Evolutionary conservation across 2,797 vertebrate genomes (phyloP).

Genomic region (Oreonectes daqikongensis): DNA sequence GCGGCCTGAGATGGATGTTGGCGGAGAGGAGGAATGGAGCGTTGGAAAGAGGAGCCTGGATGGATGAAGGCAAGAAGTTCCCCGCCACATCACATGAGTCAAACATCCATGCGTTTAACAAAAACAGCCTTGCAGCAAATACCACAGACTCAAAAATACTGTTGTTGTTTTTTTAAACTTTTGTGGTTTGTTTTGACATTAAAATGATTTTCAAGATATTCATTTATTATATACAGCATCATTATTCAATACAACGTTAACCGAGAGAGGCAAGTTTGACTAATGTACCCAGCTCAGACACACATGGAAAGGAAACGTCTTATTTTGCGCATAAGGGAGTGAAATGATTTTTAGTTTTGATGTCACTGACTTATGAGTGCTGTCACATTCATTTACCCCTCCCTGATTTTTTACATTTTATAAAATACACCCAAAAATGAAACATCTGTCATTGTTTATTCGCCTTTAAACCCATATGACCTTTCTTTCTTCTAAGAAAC

Average conservation of each 20-base stretch:
- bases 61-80: constrained; percentile 53
- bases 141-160: constrained; percentile 61
- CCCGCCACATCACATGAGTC: constrained; percentile 63
- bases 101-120: constrained; percentile 42
- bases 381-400: neutral
- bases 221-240: constrained; percentile 5
- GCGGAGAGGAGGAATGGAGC: constrained; percentile 60
- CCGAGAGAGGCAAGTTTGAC: constrained; percentile 24
- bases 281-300: constrained; percentile 31
- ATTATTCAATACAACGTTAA: constrained; percentile 33
- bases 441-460: neutral
- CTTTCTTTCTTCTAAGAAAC: constrained; percentile 15
- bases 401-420: constrained; percentile 46
- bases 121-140: constrained; percentile 59
- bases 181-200: constrained; percentile 59
- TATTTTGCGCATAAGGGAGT: neutral
- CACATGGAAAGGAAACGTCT: constrained; percentile 16
- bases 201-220: constrained; percentile 34
- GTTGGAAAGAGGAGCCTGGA: constrained; percentile 60
- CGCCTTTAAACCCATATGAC: neutral
- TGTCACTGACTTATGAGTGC: neutral
- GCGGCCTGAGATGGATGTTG: constrained; percentile 71
- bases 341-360: neutral
- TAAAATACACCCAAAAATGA: neutral
- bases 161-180: constrained; percentile 39